phyloP scores from a whole-genome alignment of 2,797 vertebrate genomes.

The Pteropus rufus region DNA sequence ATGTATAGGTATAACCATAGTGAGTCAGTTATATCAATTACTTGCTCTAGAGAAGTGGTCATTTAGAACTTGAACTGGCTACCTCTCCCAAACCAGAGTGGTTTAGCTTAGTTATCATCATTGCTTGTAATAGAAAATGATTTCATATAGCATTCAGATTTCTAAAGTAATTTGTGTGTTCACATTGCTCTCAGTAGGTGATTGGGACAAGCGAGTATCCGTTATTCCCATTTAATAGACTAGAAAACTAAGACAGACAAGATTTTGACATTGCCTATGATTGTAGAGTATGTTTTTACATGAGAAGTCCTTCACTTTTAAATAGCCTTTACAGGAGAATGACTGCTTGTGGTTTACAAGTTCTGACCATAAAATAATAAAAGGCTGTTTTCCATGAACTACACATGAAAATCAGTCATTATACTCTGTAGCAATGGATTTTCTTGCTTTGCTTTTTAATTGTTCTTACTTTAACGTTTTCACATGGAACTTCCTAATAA shows the following conservation, averaged over 20 bases:
- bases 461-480: conserved; percentile 38
- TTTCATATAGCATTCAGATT: not conserved
- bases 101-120: not conserved
- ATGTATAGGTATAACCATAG: not conserved
- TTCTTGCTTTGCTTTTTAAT: conserved; percentile 53
- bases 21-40: not conserved
- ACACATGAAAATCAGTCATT: not conserved
- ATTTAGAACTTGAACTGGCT: not conserved
- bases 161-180: conserved; percentile 17
- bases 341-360: conserved; percentile 13
- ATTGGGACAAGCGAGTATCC: not conserved
- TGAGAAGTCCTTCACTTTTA: not conserved
- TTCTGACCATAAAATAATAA: conserved; percentile 27
- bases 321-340: conserved; percentile 4
- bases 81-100: not conserved
- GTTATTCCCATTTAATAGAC: conserved; percentile 9
- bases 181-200: not conserved
- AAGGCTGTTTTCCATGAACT: conserved; percentile 4
- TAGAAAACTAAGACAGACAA: not conserved
- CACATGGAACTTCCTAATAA: not conserved
- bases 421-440: not conserved
- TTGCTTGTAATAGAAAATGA: not conserved
- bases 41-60: not conserved
- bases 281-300: conserved; percentile 1
- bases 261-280: conserved; percentile 28